phyloP scores from a whole-genome alignment of 2,797 vertebrate species.

The Pipistrellus kuhlii region DNA sequence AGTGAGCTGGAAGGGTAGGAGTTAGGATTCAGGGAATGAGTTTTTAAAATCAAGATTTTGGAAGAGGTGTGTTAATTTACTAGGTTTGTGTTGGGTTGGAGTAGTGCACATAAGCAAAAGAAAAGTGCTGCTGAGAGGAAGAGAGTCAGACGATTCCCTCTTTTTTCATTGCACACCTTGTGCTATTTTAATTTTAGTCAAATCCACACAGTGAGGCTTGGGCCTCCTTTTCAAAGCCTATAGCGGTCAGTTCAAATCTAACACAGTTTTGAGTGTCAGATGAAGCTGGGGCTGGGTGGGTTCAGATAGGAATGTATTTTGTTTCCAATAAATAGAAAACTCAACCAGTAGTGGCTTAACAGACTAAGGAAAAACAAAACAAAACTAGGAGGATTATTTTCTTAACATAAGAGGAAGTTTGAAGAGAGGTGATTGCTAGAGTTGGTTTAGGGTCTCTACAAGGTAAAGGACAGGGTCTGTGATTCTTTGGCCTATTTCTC shows the following conservation, averaged over 20 bases:
- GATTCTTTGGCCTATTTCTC: conserved; percentile 15
- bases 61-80: background rate
- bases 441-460: background rate
- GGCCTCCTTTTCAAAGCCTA: background rate
- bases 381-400: background rate
- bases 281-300: background rate
- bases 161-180: background rate
- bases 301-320: conserved; percentile 26
- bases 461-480: background rate
- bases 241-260: background rate
- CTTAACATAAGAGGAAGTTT: background rate
- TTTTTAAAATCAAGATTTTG: conserved; percentile 5
- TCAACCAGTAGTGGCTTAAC: background rate
- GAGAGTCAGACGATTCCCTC: background rate
- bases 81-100: background rate
- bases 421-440: background rate
- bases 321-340: background rate
- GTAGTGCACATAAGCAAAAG: too few relatives aligned
- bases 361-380: background rate
- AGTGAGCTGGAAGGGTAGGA: background rate
- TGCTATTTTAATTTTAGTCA: background rate
- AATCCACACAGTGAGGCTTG: background rate
- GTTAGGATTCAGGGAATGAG: background rate
- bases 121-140: background rate
- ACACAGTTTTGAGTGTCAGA: background rate